phyloP scores from a whole-genome alignment of 2,888 invertebrate species.

The Blera fallax region DNA sequence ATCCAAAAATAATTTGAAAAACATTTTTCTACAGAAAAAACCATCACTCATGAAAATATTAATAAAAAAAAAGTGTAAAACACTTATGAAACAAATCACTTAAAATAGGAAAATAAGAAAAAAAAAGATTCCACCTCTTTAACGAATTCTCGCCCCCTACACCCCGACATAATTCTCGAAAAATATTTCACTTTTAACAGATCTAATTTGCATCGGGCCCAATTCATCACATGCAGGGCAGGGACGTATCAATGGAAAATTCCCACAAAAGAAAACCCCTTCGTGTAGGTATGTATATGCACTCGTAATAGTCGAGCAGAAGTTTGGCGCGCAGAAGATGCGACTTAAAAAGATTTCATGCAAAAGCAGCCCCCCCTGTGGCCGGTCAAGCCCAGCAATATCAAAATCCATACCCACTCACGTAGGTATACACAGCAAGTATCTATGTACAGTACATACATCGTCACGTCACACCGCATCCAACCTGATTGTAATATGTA shows the following conservation, averaged over 20 bases:
- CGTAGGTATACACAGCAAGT: neutral
- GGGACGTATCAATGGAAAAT: slow-evolving; percentile 46
- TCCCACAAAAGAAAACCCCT: slow-evolving; percentile 20
- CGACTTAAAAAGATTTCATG: neutral
- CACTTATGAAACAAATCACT: neutral
- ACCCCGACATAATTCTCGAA: neutral
- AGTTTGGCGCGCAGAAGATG: slow-evolving; percentile 22
- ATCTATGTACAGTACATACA: neutral
- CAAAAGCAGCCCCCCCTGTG: neutral
- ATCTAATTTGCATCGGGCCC: slow-evolving; percentile 14
- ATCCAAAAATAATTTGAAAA: too few species aligned
- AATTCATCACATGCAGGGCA: slow-evolving; percentile 17
- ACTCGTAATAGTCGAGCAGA: neutral
- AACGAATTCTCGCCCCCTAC: neutral
- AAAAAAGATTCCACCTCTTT: slow-evolving; percentile 42
- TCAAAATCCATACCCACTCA: slow-evolving; percentile 5
- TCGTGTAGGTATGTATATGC: neutral
- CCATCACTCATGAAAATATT: too few species aligned
- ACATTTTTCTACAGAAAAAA: too few species aligned
- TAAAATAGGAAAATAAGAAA: neutral
- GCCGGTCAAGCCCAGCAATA: slow-evolving; percentile 20
- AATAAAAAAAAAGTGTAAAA: neutral
- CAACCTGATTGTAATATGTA: slow-evolving; percentile 21
- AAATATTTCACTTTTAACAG: slow-evolving; percentile 19
- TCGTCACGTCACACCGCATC: slow-evolving; percentile 6